phyloP scores from a whole-genome alignment of 2,888 invertebrate genomes.

The Ophonus ardosiacus region DNA sequence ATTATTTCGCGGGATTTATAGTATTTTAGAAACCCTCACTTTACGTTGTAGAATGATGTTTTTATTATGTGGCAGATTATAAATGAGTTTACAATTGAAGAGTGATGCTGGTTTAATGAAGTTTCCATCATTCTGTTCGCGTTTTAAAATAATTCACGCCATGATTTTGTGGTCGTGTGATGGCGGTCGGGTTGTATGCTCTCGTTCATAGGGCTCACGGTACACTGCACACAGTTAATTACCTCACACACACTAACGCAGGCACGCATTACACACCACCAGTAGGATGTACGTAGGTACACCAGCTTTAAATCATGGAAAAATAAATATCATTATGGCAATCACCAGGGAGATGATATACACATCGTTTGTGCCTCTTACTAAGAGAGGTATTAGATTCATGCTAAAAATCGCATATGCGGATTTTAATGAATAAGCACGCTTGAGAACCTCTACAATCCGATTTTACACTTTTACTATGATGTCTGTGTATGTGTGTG shows the following conservation, averaged over 20 bases:
- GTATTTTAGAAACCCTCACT: too few species aligned
- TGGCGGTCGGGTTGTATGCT: conserved; percentile 44
- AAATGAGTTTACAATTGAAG: conserved; percentile 5
- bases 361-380: neutral
- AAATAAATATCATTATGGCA: neutral
- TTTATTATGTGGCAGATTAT: neutral
- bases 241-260: conserved; percentile 42
- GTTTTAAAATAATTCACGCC: conserved; percentile 58
- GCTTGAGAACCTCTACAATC: too few species aligned
- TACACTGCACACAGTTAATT: conserved; percentile 59
- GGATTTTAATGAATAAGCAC: too few species aligned
- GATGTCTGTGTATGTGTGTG: too few species aligned
- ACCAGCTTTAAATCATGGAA: neutral
- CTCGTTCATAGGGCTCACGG: conserved; percentile 46
- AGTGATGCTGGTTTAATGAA: conserved; percentile 20
- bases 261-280: neutral
- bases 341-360: neutral
- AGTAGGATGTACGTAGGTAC: neutral
- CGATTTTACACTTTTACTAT: too few species aligned
- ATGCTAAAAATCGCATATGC: too few species aligned
- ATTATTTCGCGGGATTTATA: too few species aligned
- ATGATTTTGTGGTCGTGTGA: conserved; percentile 55
- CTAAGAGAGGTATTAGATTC: too few species aligned
- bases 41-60: too few species aligned
- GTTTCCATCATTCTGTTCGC: conserved; percentile 43